These are phyloP conservation scores for Drosophila nikananu DNA, from an alignment of 1,140 invertebrate genomes.

Conservation along the genomic window DNA sequence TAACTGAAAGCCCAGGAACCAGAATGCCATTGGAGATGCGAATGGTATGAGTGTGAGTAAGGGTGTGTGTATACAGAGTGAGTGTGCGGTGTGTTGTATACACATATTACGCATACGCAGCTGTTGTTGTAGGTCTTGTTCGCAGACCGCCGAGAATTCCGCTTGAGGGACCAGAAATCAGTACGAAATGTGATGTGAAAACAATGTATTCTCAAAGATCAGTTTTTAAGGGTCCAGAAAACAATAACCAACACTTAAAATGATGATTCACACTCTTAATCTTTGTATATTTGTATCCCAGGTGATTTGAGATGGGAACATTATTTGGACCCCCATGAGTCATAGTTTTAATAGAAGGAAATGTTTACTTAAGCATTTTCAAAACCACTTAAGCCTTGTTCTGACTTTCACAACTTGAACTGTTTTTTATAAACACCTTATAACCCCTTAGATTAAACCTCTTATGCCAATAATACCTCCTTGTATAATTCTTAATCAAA, in stretches of 20 bases:
- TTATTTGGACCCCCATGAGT: neutral
- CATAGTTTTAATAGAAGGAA: neutral
- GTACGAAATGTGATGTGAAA: neutral
- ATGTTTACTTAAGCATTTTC: neutral
- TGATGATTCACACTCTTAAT: constrained; percentile 1
- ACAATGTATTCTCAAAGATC: constrained; percentile 4
- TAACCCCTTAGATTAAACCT: too few relatives aligned
- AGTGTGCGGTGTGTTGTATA: constrained; percentile 11
- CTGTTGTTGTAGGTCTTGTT: constrained; percentile 75
- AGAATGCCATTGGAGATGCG: constrained; percentile 44
- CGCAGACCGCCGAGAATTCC: constrained; percentile 16
- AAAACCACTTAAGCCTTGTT: too few relatives aligned
- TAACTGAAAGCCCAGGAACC: constrained; percentile 73
- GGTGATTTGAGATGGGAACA: neutral
- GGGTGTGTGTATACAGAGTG: constrained; percentile 7
- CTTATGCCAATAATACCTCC: too few relatives aligned
- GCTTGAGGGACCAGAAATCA: neutral
- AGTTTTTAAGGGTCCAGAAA: neutral
- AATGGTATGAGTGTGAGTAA: neutral
- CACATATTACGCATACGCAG: constrained; percentile 55
- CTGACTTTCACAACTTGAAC: too few relatives aligned
- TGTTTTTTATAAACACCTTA: too few relatives aligned
- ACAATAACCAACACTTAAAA: constrained; percentile 1
- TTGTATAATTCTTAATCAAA: neutral
- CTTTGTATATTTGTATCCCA: neutral